A percentile compares a stretch with the other conserved stretches of the same genome.
Conservation (phyloP, 2,113 vertebrate genomes). For the Ramphastos sulfuratus region DNA sequence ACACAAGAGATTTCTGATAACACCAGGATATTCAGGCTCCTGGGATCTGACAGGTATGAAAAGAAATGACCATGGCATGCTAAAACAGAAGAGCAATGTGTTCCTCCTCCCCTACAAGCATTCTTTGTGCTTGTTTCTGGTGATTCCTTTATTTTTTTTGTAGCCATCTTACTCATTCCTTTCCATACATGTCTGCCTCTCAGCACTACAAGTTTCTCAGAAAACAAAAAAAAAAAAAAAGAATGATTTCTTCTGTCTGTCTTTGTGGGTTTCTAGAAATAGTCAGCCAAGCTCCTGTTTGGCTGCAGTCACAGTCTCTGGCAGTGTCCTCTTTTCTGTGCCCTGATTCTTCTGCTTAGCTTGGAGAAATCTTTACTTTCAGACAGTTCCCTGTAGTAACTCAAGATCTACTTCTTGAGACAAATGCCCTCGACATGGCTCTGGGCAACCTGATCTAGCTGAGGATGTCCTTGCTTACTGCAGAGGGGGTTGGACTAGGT, state of each 20-base stretch:
- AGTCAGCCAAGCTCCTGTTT: background rate
- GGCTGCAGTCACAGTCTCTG: background rate
- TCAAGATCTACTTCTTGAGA: background rate
- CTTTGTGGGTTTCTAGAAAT: background rate
- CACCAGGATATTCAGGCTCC: conserved; percentile 95
- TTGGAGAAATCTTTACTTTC: background rate
- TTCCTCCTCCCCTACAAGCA: background rate
- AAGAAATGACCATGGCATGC: background rate
- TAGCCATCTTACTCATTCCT: background rate
- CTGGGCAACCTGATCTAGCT: too few relatives aligned
- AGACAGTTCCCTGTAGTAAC: background rate
- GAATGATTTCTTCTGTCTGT: background rate
- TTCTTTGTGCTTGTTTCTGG: background rate
- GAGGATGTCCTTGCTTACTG: too few relatives aligned
- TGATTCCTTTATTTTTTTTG: background rate
- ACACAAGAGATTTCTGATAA: conserved; percentile 98
- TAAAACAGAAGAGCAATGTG: background rate
- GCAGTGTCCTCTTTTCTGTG: background rate
- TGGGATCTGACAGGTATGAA: conserved; percentile 97
- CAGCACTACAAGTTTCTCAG: background rate
- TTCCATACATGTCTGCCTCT: background rate
- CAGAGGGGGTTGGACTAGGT: too few relatives aligned
- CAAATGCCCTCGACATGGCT: background rate
- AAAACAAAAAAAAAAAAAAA: too few relatives aligned
- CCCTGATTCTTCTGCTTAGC: background rate